A percentile compares a stretch with the other conserved stretches of the same genome.
Evolutionary conservation across 2,888 invertebrate genomes (phyloP).

Genomic region (Itoplectis maculator): DNA sequence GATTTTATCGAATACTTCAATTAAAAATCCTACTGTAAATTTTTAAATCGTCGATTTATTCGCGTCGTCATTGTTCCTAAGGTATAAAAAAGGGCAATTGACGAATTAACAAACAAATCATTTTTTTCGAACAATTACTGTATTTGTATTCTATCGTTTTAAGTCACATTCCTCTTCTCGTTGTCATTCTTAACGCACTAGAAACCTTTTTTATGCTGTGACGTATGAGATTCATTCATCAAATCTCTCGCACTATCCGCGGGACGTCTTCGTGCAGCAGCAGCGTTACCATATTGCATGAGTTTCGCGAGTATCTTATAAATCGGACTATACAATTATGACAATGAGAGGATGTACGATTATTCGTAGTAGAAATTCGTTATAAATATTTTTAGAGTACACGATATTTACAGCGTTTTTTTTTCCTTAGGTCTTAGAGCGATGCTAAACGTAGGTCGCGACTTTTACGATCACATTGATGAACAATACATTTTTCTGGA

Average conservation of each 20-base stretch:
- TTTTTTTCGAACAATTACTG: slow-evolving; percentile 10
- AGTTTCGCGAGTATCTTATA: neutral
- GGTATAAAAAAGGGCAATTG: no score
- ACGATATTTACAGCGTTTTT: slow-evolving; percentile 23
- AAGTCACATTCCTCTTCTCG: slow-evolving; percentile 12
- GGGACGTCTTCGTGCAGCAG: neutral
- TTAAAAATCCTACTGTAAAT: no score
- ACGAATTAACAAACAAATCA: neutral
- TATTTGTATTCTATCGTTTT: slow-evolving; percentile 9
- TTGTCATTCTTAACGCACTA: neutral
- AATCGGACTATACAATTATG: slow-evolving; percentile 31
- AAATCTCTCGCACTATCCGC: neutral
- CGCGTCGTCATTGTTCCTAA: no score
- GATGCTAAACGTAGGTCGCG: neutral
- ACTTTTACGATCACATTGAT: neutral
- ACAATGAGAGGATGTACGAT: slow-evolving; percentile 1
- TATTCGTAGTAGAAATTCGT: neutral
- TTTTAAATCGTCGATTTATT: no score
- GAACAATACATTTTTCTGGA: neutral
- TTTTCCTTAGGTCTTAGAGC: neutral
- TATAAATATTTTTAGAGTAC: slow-evolving; percentile 16
- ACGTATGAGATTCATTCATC: neutral
- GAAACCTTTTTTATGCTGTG: slow-evolving; percentile 3
- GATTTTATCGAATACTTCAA: no score
- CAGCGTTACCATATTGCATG: neutral